phyloP scores from a whole-genome alignment of 2,888 invertebrate species.

The Nomada fucata region DNA sequence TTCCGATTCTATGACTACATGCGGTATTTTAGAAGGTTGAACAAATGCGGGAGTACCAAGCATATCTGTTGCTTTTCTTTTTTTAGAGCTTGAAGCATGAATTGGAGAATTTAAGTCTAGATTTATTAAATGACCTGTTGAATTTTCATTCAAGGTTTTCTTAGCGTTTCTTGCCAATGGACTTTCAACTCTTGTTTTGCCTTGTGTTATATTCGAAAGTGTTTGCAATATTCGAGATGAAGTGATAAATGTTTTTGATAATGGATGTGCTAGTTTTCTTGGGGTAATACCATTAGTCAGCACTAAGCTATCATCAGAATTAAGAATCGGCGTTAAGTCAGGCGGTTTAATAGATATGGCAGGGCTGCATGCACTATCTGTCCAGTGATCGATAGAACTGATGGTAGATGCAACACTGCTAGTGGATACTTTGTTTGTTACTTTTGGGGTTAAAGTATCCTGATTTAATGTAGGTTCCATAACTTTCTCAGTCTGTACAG shows the following conservation, averaged over 20 bases:
- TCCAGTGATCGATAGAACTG: constrained; percentile 79
- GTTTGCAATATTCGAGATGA: constrained; percentile 81
- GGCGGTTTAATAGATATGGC: constrained; percentile 77
- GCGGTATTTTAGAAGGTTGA: constrained; percentile 78
- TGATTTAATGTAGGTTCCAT: constrained; percentile 35
- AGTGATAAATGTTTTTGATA: constrained; percentile 79
- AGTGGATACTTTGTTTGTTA: constrained; percentile 60
- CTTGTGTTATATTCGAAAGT: constrained; percentile 78
- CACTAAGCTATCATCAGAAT: constrained; percentile 75
- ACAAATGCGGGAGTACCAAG: constrained; percentile 63
- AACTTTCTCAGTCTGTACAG: constrained; percentile 76
- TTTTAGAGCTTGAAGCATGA: constrained; percentile 70
- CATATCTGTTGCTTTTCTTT: constrained; percentile 79
- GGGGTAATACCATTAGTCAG: constrained; percentile 58
- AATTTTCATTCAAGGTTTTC: constrained; percentile 51
- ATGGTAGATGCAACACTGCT: constrained; percentile 72
- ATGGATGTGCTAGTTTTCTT: constrained; percentile 59
- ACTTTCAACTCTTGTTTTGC: constrained; percentile 68
- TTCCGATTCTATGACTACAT: constrained; percentile 54
- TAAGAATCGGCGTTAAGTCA: constrained; percentile 71
- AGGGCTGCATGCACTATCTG: constrained; percentile 76
- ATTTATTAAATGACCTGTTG: constrained; percentile 29
- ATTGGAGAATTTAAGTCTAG: constrained; percentile 41
- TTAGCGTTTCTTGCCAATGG: constrained; percentile 48
- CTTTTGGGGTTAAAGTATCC: constrained; percentile 25